Evolutionary conservation across 30 jellyfish, hydroid and myxozoan genomes (phyloP), one percentile per base, ranked within the genome.

Genomic region (Aurelia sp.): DNA sequence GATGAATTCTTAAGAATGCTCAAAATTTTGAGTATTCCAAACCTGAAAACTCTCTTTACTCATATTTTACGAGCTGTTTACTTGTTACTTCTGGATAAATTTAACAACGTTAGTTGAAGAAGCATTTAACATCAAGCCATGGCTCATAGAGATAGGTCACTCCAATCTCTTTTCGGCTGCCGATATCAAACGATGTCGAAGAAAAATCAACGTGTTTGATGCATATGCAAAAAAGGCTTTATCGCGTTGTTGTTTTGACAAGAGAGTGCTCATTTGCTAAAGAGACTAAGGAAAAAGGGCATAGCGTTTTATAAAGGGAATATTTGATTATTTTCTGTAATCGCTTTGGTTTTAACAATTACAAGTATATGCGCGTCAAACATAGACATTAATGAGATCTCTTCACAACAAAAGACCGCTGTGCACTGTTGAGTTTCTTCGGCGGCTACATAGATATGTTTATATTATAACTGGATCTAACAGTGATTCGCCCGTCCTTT

Each of bases 391-490:
- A 73, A 73, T 50, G 52, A 27, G 85, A 73, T 73, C 85, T 67
- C 35, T 64, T 10, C 75, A 21, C 55, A 64, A 21, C 82, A 72
- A 64, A 72, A 41, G 82, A 22, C 67, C 67, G 31, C 82, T 72
- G 85, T 30, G 85, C 27, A 8, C 74, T 16, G 18, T 35, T 66
- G 33, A 12, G 17, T 52, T 33, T 18, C 55, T 30, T 84, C n/a
- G 87, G 78, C 88, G 87, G 88, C 78, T 19, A 51, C 78, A 51
- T 48, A 47, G 82, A 62, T 48, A 38, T 82, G 84, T 69, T 62
- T 72, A 47, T 63, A 62, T 63, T 72, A 53, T 58, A 84, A 84
- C 75, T 84, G 93, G 93, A 72, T 84, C 63, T 63, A 59, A 62
- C 82, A 73, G 88, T 13, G 82, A 68, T 10, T n/a, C 57, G 72